A percentile compares a stretch with the other conserved stretches of the same genome.
Evolutionary conservation across 1,140 invertebrate species (phyloP).

Genomic region (Lasioglossum baleicum): DNA sequence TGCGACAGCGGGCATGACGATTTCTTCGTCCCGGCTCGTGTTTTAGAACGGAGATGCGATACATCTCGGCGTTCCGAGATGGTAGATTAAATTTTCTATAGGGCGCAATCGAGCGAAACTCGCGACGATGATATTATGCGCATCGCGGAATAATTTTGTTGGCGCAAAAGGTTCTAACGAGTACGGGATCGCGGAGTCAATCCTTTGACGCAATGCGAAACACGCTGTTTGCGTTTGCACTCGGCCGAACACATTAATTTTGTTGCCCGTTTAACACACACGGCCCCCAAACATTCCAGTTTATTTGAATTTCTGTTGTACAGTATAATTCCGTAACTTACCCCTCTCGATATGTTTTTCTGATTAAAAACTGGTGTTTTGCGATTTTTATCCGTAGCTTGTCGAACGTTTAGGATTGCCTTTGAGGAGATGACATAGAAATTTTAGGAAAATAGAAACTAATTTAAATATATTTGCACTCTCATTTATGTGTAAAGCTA

Average conservation of each 20-base stretch:
- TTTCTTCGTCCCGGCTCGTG: background rate
- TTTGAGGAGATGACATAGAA: no score
- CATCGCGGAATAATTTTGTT: slow-evolving; percentile 22
- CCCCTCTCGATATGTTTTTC: no score
- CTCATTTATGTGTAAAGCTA: no score
- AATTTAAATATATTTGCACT: no score
- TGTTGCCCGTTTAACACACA: background rate
- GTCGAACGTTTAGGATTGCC: no score
- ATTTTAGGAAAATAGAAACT: no score
- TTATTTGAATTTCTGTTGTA: background rate
- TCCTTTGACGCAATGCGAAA: background rate
- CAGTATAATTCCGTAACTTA: no score
- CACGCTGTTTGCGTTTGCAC: background rate
- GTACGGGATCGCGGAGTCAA: background rate
- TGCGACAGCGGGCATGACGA: background rate
- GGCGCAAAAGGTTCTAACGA: background rate
- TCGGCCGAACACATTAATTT: background rate
- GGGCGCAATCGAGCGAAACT: background rate
- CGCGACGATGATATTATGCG: background rate
- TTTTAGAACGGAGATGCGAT: background rate
- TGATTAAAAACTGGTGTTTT: no score
- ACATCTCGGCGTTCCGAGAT: background rate
- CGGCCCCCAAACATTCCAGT: background rate
- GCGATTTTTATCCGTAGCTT: no score
- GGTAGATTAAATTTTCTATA: slow-evolving; percentile 3